Evolutionary conservation across 2,113 vertebrate species (phyloP).

Genomic region (Mesitornis unicolor): DNA sequence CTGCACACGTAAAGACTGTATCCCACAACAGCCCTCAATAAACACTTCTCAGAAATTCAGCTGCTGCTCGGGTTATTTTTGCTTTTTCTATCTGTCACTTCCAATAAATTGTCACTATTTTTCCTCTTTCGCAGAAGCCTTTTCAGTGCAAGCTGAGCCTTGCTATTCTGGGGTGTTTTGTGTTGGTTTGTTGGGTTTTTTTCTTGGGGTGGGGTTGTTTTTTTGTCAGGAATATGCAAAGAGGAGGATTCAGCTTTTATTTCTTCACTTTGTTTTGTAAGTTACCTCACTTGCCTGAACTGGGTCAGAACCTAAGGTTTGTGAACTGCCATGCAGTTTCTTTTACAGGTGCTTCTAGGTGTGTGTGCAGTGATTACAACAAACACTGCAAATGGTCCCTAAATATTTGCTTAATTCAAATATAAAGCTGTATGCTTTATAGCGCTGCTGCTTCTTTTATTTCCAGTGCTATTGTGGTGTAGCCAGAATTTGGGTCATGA

Average conservation of each 20-base stretch:
- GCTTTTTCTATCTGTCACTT: neutral
- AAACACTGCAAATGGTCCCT: neutral
- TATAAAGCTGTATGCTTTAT: neutral
- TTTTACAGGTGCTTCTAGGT: neutral
- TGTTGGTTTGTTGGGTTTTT: too few species aligned
- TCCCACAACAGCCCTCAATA: neutral
- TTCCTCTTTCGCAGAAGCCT: neutral
- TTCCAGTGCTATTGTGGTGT: neutral
- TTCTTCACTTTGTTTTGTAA: neutral
- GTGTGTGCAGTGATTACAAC: neutral
- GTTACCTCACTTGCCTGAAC: neutral
- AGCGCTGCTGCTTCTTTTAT: neutral
- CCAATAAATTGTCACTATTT: neutral
- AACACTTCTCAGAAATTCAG: neutral
- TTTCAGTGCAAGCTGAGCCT: neutral
- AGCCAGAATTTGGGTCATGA: neutral
- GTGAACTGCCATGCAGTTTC: neutral
- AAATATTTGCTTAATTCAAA: neutral
- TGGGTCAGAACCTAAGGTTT: neutral
- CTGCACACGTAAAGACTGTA: fast-evolving
- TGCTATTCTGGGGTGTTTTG: too few species aligned
- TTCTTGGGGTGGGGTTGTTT: too few species aligned
- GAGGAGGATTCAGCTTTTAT: neutral
- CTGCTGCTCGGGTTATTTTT: neutral
- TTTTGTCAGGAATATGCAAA: neutral